Evolutionary conservation across 2,113 vertebrate species (phyloP).

Genomic region (Calidris pygmaea): DNA sequence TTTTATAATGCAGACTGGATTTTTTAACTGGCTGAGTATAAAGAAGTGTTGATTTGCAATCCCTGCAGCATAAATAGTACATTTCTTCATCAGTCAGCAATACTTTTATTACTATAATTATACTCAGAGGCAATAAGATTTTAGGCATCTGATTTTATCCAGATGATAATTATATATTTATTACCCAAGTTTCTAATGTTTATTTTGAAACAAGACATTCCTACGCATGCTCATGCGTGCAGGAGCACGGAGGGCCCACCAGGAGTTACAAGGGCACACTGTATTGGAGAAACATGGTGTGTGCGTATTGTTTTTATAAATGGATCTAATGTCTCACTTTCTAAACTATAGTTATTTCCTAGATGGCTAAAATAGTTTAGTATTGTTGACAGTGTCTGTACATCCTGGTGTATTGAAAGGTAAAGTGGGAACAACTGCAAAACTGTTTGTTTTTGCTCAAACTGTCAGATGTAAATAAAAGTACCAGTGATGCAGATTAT

Average conservation of each 20-base stretch:
- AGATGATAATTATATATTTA: constrained; percentile 46
- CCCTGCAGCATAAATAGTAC: constrained; percentile 56
- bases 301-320: not conserved
- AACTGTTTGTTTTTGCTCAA: not conserved
- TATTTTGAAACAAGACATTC: constrained; percentile 51
- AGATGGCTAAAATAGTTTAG: not conserved
- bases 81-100: constrained; percentile 62
- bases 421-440: not conserved
- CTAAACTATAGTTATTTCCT: not conserved
- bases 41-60: constrained; percentile 45
- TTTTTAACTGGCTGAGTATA: constrained; percentile 24
- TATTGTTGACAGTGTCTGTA: not conserved
- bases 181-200: constrained; percentile 43
- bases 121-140: constrained; percentile 32
- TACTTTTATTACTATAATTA: constrained; percentile 67
- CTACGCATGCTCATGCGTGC: not conserved
- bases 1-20: not conserved
- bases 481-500: not conserved
- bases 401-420: not conserved
- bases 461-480: not conserved
- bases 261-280: not conserved
- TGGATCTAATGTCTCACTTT: not conserved
- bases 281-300: not conserved
- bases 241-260: not conserved
- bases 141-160: constrained; percentile 51